phyloP scores from a whole-genome alignment of 2,888 invertebrate species.

The Blera fallax region DNA sequence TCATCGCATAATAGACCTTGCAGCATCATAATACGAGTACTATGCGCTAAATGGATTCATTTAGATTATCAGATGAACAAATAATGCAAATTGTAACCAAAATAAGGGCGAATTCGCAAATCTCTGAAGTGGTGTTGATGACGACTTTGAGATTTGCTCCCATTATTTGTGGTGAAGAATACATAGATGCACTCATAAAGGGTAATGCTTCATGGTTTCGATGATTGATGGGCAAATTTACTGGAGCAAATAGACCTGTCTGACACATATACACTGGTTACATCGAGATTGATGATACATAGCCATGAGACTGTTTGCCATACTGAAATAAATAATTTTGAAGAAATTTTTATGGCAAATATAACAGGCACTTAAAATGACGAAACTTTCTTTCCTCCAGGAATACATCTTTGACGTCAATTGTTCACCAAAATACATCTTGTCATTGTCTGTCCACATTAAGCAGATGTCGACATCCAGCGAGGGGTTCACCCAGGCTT shows the following conservation, averaged over 20 bases:
- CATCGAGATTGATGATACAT: background rate
- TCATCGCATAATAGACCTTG: constrained; percentile 10
- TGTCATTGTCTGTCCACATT: too few relatives aligned
- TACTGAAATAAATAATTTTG: too few relatives aligned
- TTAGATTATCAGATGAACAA: background rate
- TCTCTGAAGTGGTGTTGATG: background rate
- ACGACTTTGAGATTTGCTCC: constrained; percentile 42
- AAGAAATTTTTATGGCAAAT: too few relatives aligned
- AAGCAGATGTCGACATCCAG: too few relatives aligned
- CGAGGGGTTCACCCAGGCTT: too few relatives aligned
- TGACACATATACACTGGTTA: background rate
- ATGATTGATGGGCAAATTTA: constrained; percentile 43
- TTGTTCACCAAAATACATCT: too few relatives aligned
- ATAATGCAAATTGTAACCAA: background rate
- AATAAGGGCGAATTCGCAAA: constrained; percentile 12
- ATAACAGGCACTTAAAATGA: too few relatives aligned
- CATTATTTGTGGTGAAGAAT: constrained; percentile 2
- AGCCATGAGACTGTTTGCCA: too few relatives aligned
- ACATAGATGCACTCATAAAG: background rate
- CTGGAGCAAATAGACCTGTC: constrained; percentile 8
- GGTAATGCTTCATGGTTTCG: background rate
- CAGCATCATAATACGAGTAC: background rate
- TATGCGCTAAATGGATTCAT: background rate
- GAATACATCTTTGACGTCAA: too few relatives aligned
- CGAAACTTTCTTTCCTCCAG: too few relatives aligned